Base-by-base conservation (phyloP, 2,113 vertebrate genomes). In the Typhlomys cinereus region DNA sequence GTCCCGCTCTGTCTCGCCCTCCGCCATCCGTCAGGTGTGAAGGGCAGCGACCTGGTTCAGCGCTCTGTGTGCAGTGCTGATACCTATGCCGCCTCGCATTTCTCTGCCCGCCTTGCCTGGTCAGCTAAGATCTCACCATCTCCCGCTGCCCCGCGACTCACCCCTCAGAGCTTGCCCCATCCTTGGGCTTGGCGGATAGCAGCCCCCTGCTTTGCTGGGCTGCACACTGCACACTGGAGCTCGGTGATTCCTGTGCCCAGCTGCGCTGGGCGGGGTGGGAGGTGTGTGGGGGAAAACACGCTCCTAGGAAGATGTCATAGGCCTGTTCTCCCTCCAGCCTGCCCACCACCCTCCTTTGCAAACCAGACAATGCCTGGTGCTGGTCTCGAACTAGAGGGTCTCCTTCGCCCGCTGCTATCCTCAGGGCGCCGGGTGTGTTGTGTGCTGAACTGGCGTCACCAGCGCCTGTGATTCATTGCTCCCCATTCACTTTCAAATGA, bases 51-150 rank as follows among this genome's bases (percentile, higher is more conserved):
- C 34, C 27, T 70, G 54, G 57, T 10, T 25, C 15, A 39, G 23
- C 29, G 31, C 70, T 25, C 57, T 66, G n/a, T 67, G 1, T 39
- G 83, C 48, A 5, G 0, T 46, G 48, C 79, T 50, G 52, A 76
- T 21, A 3, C 10, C n/a, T 44, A 7, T 70, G 44, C 59, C 48
- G 31, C 18, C 70, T 44, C 64, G 64, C 23, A 18, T 66, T 48
- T 79, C 89, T 83, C 69, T 44, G 31, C 67, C 50, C 31, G 59
- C 75, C 87, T 84, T 74, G 82, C 73, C 80, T 71, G 74, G 83
- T 62, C 36, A 20, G 15, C 44, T 29, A 5, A 27, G 12, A 52
- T 80, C 75, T 64, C 71, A 70, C 70, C 50, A 64, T 27, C 66
- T 70, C 81, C 41, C 21, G 0, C 34, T 54, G 54, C 80, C 23